phyloP scores from a whole-genome alignment of 2,888 invertebrate species.

The Parthenolecanium corni region DNA sequence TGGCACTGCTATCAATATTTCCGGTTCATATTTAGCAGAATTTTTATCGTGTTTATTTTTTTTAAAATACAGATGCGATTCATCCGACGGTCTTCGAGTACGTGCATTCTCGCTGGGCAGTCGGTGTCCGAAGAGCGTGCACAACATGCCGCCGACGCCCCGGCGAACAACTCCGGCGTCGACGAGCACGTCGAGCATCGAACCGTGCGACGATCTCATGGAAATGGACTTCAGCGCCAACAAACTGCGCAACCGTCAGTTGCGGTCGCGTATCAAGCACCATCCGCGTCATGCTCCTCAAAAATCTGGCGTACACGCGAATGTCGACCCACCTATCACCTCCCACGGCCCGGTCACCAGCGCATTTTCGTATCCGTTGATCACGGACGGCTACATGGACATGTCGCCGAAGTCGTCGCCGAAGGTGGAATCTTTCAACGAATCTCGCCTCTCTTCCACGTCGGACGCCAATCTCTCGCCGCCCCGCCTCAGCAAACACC shows the following conservation, averaged over 20 bases:
- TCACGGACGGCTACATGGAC: constrained; percentile 31
- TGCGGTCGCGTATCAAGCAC: constrained; percentile 28
- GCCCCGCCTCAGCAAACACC: constrained; percentile 27
- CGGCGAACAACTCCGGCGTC: constrained; percentile 35
- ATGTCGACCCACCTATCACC: constrained; percentile 17
- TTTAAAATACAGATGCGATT: constrained; percentile 23
- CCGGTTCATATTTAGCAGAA: not conserved
- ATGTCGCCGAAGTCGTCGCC: constrained; percentile 35
- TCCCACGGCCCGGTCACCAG: constrained; percentile 32
- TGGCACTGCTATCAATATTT: too few relatives aligned
- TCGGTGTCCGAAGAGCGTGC: constrained; percentile 36
- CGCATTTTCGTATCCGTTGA: not conserved
- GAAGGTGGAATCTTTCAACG: constrained; percentile 30
- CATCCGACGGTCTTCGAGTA: constrained; percentile 40
- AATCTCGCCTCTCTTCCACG: constrained; percentile 20
- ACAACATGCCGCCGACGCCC: constrained; percentile 26
- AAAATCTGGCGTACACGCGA: constrained; percentile 7
- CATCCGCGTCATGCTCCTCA: constrained; percentile 11
- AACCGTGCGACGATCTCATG: constrained; percentile 67
- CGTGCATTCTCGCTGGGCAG: constrained; percentile 70
- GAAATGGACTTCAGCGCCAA: constrained; percentile 57
- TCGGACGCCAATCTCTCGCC: constrained; percentile 30
- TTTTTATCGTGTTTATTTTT: not conserved
- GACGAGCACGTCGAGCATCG: constrained; percentile 40
- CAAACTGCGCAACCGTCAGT: constrained; percentile 28